A percentile compares a stretch with the other conserved stretches of the same genome.
These are phyloP conservation scores for Gryon sp. DNA, from an alignment of 1,140 invertebrate species.

Conservation along the genomic window DNA sequence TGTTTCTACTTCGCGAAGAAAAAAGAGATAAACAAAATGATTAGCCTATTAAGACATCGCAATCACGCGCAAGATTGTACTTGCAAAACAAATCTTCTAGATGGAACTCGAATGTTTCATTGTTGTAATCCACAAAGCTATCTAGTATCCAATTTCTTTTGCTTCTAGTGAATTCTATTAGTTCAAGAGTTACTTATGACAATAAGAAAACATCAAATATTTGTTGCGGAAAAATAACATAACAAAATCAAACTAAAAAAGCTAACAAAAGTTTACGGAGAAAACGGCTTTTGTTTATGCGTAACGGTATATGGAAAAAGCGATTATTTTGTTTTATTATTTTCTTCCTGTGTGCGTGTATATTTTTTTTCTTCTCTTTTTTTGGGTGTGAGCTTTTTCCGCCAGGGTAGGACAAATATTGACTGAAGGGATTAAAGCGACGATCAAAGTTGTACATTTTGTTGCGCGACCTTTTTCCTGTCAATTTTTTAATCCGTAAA, in stretches of 20 bases:
- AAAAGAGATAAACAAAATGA: conserved; percentile 38
- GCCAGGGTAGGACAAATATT: conserved; percentile 7
- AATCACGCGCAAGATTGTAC: conserved; percentile 56
- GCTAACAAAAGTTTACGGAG: too few species aligned
- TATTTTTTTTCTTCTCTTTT: background rate
- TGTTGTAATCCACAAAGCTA: conserved; percentile 46
- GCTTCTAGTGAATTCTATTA: conserved; percentile 29
- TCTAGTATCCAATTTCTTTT: conserved; percentile 37
- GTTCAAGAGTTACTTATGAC: conserved; percentile 26
- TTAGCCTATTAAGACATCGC: conserved; percentile 51
- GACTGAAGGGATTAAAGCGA: conserved; percentile 12
- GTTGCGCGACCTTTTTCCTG: conserved; percentile 7
- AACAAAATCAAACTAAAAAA: background rate
- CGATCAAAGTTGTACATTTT: conserved; percentile 27
- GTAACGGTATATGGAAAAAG: too few species aligned
- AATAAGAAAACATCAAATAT: background rate
- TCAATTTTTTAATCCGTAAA: conserved; percentile 22
- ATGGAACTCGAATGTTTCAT: conserved; percentile 58
- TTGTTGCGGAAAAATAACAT: too few species aligned
- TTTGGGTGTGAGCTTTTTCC: background rate
- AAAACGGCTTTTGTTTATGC: too few species aligned
- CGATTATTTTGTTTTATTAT: too few species aligned
- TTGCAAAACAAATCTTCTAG: conserved; percentile 55
- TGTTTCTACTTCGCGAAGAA: conserved; percentile 25
- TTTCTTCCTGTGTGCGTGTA: too few species aligned